These are phyloP conservation scores for Leptatherina wallacei DNA, from an alignment of 2,797 vertebrate genomes.

Conservation along the genomic window DNA sequence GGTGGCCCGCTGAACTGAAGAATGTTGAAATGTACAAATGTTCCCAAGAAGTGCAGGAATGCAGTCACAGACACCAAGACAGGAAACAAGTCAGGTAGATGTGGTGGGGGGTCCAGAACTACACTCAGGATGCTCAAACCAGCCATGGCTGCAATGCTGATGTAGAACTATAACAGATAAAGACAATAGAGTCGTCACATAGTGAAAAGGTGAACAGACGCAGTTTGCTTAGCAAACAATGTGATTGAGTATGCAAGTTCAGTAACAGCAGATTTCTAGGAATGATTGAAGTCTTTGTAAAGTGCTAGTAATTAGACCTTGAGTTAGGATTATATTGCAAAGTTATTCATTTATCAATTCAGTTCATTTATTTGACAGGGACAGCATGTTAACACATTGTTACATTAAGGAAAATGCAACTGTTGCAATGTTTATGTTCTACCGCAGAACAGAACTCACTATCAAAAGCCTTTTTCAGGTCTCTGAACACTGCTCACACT, in stretches of 20 bases:
- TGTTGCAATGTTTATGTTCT: no score
- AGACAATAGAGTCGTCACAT: slow-evolving; percentile 5
- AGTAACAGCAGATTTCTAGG: not conserved
- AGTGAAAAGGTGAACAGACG: not conserved
- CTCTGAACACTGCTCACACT: no score
- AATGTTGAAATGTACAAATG: slow-evolving; percentile 88
- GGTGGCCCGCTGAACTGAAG: slow-evolving; percentile 85
- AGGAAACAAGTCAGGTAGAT: slow-evolving; percentile 91
- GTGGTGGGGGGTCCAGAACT: slow-evolving; percentile 82
- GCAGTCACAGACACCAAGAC: slow-evolving; percentile 88
- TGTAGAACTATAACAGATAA: slow-evolving; percentile 85
- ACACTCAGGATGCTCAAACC: slow-evolving; percentile 82
- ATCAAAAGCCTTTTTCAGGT: no score
- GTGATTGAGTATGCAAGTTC: not conserved
- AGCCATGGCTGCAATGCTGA: slow-evolving; percentile 84
- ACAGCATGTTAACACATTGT: no score
- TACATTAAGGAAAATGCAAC: no score
- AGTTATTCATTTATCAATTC: no score
- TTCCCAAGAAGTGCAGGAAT: slow-evolving; percentile 89
- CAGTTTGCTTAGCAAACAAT: not conserved
- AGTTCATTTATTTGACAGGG: no score
- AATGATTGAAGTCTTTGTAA: not conserved
- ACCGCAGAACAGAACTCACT: no score
- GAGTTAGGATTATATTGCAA: no score
- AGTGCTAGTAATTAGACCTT: not conserved